Base-by-base conservation (phyloP, 1,140 invertebrate species). In the Drosophila funebris region DNA sequence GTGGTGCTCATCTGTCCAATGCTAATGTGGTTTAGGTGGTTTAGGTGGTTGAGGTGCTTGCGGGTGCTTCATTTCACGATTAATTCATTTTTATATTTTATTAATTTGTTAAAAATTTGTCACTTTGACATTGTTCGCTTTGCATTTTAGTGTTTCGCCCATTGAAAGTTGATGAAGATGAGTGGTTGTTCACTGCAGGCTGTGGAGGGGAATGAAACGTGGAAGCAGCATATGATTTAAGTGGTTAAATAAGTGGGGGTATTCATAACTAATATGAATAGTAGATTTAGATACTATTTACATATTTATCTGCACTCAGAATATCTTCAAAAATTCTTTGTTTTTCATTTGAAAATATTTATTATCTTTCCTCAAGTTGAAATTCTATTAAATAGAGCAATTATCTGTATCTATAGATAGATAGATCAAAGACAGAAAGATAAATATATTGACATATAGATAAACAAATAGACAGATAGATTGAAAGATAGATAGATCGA, bases 91-190 rank as follows among this genome's bases (percentile, higher is more conserved):
- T 61, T 54, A 44, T 66, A 58, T 66, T 66, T 87, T 85, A 85
- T 85, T 85, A 85, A 85, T 85, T 85, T 85, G 81, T 81, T 85
- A 64, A 82, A 87, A 87, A 85, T 85, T 85, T 85, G 81, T 85
- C 81, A 85, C 81, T 87, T 74, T 64, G 78, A 39, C 60, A 61
- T 68, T 73, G 63, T 64, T 58, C 58, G 53, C 33, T 11, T 43
- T 27, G 36, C 5, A 7, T 50, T 66, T 67, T 8, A 50, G 20
- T 24, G 29, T 36, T 27, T 24, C 24, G 43, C 46, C 33, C 44
- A 48, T 56, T 81, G 73, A 29, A 14, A 27, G 5, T 27, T 67
- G 64, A 71, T 58, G 48, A 44, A 70, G 68, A 39, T 39, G 41
- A 29, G 39, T 75, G 74, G 44, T 5, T n/a, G n/a, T 13, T 39